Conservation (phyloP, 2,888 invertebrate genomes). For the Conus canariensis region DNA sequence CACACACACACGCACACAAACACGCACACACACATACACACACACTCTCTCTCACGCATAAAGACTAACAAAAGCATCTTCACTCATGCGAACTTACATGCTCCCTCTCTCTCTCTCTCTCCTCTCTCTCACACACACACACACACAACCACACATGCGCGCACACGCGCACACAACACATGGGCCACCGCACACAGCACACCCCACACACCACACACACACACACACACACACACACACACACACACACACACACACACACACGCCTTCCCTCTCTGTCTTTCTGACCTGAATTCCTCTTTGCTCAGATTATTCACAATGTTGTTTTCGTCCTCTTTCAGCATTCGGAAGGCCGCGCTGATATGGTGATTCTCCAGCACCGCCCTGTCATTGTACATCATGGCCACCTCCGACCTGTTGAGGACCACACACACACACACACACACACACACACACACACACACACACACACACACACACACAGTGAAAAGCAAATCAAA, state of each 20-base stretch:
- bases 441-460: background rate
- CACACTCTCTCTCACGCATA: no score
- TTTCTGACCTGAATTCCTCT: conserved; percentile 85
- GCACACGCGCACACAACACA: background rate
- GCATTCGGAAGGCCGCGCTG: conserved; percentile 90
- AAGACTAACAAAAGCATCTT: no score
- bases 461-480: no score
- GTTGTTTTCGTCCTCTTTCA: conserved; percentile 92
- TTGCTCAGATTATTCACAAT: conserved; percentile 91
- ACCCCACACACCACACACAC: no score
- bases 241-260: background rate
- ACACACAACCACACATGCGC: background rate
- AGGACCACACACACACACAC: background rate
- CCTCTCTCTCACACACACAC: background rate
- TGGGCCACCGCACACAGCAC: no score
- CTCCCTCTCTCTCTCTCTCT: background rate
- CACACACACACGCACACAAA: background rate
- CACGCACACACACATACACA: background rate
- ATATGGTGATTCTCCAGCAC: conserved; percentile 94
- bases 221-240: conserved; percentile 13
- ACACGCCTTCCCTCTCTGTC: background rate
- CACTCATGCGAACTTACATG: no score
- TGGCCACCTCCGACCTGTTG: conserved; percentile 88
- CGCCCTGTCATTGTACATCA: conserved; percentile 95
- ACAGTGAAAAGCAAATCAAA: no score